Conservation (phyloP, 2,113 vertebrate species). For the Calidris pugnax region DNA sequence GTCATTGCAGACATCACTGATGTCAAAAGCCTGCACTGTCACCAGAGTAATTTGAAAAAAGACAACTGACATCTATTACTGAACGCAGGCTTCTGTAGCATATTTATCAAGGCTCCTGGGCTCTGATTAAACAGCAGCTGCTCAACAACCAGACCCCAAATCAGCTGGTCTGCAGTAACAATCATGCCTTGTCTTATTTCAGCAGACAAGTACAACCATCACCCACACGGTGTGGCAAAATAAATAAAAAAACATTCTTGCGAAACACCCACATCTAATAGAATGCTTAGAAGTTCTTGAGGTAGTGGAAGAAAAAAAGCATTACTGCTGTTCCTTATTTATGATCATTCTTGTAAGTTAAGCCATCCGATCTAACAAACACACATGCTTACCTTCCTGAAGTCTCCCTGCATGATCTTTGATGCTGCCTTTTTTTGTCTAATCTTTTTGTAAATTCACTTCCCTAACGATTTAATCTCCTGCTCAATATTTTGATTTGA, state of each 20-base stretch:
- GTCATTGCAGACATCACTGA: neutral
- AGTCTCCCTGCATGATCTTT: neutral
- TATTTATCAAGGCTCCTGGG: neutral
- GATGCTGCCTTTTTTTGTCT: neutral
- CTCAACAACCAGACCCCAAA: neutral
- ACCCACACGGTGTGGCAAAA: neutral
- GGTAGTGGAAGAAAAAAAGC: neutral
- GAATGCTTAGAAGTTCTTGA: neutral
- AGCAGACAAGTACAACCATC: neutral
- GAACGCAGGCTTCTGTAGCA: neutral
- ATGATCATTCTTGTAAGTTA: neutral
- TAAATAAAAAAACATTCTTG: neutral
- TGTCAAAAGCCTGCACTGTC: neutral
- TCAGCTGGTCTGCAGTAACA: neutral
- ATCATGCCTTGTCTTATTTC: neutral
- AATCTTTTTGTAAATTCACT: neutral
- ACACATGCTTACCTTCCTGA: neutral
- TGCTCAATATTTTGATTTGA: neutral
- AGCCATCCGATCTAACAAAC: neutral
- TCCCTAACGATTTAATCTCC: neutral
- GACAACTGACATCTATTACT: neutral
- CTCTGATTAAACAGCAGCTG: neutral
- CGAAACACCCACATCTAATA: neutral
- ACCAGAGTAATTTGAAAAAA: neutral
- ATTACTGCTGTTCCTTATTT: neutral